phyloP scores from a whole-genome alignment of 2,888 invertebrate species.

The Ischnura elegans region DNA sequence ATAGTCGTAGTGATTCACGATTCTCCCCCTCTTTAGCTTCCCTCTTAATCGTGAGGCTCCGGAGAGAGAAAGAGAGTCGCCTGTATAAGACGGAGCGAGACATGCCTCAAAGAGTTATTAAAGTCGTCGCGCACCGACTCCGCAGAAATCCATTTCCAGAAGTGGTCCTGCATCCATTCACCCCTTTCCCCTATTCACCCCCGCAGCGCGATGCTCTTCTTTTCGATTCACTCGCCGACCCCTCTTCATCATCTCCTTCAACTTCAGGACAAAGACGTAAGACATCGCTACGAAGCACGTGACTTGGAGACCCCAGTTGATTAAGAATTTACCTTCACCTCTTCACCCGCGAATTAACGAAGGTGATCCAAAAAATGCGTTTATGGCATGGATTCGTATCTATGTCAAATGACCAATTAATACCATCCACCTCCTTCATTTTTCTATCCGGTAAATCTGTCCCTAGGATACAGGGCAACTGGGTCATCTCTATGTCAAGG shows the following conservation, averaged over 20 bases:
- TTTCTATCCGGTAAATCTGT: too few species aligned
- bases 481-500: too few species aligned
- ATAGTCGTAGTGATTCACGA: background rate
- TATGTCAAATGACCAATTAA: too few species aligned
- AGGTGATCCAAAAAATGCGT: too few species aligned
- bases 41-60: background rate
- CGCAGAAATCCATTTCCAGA: conserved; percentile 53
- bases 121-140: conserved; percentile 26
- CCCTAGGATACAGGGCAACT: too few species aligned
- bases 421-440: too few species aligned
- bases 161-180: background rate
- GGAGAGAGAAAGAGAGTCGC: background rate
- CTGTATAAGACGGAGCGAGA: background rate
- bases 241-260: background rate
- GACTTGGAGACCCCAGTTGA: background rate
- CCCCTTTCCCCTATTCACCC: background rate
- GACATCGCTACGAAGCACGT: background rate
- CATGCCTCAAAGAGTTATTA: conserved; percentile 51
- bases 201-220: background rate
- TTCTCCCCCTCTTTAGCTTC: background rate
- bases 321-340: too few species aligned
- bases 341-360: too few species aligned
- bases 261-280: background rate
- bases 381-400: too few species aligned
- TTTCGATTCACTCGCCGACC: background rate